Percentiles rank a stretch among this genome's conserved stretches.
Conservation (phyloP, 2,113 vertebrate genomes). For the Connochaetes taurinus region DNA sequence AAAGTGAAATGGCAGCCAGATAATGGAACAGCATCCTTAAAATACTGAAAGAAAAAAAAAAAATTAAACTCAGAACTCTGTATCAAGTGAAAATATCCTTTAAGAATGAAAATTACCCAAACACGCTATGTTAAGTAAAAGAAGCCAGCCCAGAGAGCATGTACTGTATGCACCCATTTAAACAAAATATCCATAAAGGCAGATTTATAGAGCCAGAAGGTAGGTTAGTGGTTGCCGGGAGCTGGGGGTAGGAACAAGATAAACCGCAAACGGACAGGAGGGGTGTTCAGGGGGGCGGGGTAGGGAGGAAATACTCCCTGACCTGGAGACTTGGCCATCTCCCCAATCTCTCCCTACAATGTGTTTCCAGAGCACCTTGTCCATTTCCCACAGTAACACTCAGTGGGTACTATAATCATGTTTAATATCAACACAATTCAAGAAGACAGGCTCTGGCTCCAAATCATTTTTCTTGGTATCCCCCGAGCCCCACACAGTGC, state of each 20-base stretch:
- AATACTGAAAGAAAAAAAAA: not conserved
- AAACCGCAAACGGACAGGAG: not conserved
- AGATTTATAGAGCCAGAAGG: not conserved
- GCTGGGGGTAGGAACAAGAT: not conserved
- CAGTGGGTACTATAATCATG: not conserved
- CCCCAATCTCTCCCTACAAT: not conserved
- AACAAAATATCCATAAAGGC: not conserved
- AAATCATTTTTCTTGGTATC: not conserved
- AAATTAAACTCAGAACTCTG: not conserved
- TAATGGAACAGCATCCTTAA: not conserved
- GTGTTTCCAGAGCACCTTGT: not conserved
- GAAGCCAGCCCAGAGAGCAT: not conserved
- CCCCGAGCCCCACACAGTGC: not conserved
- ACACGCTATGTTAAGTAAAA: not conserved
- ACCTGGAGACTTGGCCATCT: not conserved
- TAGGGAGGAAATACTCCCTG: not conserved
- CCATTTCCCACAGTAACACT: not conserved
- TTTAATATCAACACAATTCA: not conserved
- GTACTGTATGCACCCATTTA: not conserved
- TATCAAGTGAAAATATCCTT: not conserved
- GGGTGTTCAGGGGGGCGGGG: rapidly evolving
- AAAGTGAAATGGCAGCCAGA: not conserved
- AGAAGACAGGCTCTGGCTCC: not conserved
- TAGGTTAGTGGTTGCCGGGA: not conserved
- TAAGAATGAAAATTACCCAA: not conserved